phyloP scores from a whole-genome alignment of 2,797 vertebrate species.

The Lates japonicus region DNA sequence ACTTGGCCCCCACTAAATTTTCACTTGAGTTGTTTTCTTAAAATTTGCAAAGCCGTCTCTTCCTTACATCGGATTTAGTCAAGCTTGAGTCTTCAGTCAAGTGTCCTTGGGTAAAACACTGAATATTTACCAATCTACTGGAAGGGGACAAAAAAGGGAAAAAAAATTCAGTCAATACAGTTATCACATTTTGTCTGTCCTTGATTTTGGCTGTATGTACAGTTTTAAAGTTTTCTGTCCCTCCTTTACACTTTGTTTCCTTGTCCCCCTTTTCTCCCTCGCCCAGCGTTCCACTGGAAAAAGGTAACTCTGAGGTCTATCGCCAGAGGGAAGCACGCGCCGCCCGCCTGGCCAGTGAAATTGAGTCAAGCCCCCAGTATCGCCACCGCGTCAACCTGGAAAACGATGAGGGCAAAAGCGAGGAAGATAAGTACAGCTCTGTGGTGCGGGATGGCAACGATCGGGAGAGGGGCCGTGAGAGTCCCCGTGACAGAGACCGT shows the following conservation, averaged over 20 bases:
- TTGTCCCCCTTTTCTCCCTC: background rate
- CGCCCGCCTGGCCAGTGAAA: conserved; percentile 91
- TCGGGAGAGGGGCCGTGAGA: conserved; percentile 77
- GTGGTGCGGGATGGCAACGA: conserved; percentile 86
- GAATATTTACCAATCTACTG: background rate
- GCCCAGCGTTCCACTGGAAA: conserved; percentile 90
- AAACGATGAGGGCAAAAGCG: conserved; percentile 92
- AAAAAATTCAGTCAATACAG: background rate
- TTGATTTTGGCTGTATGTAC: background rate
- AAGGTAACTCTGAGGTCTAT: conserved; percentile 90
- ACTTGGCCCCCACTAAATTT: background rate
- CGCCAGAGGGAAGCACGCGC: conserved; percentile 92
- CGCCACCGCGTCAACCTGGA: conserved; percentile 90
- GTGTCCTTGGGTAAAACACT: background rate
- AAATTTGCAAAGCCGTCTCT: background rate
- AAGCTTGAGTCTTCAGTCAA: too few relatives aligned
- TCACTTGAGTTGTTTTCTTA: background rate
- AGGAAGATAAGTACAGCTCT: conserved; percentile 93
- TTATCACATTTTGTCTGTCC: background rate
- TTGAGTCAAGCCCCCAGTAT: conserved; percentile 93
- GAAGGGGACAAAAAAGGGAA: background rate
- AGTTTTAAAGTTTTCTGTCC: background rate
- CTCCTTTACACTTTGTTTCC: background rate
- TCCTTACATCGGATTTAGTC: background rate
- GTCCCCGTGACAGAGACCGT: conserved; percentile 82